These are phyloP conservation scores for Steatocranus sp. DNA, from an alignment of 2,797 vertebrate species.

Conservation along the genomic window DNA sequence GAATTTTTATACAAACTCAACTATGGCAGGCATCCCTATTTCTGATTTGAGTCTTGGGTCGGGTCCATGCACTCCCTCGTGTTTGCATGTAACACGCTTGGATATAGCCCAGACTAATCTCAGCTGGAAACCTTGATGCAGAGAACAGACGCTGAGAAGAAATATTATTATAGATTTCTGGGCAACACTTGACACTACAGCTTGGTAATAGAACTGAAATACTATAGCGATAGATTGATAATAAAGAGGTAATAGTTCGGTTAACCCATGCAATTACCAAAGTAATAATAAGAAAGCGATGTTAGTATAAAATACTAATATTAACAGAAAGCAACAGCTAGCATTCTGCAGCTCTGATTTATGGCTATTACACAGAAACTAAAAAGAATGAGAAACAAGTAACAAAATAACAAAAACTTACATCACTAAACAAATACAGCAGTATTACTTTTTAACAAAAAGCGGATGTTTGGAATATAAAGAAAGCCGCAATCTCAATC, in stretches of 20 bases:
- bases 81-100: neutral
- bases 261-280: neutral
- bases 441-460: neutral
- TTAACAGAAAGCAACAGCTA: neutral
- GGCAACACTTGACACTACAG: neutral
- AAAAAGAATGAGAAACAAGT: neutral
- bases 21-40: neutral
- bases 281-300: neutral
- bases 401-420: neutral
- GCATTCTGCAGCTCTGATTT: neutral
- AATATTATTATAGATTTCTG: neutral
- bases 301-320: neutral
- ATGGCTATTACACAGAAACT: neutral
- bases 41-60: neutral
- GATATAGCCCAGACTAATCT: neutral
- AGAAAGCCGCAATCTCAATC: neutral
- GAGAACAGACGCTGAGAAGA: neutral
- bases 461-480: neutral
- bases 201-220: neutral
- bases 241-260: neutral
- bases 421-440: neutral
- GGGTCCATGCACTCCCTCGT: neutral
- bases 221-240: neutral
- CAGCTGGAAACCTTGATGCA: neutral
- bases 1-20: neutral